Percentiles rank a stretch among this genome's conserved stretches.
phyloP scores from a whole-genome alignment of 2,888 invertebrate genomes.

The Dasypogon diadema region DNA sequence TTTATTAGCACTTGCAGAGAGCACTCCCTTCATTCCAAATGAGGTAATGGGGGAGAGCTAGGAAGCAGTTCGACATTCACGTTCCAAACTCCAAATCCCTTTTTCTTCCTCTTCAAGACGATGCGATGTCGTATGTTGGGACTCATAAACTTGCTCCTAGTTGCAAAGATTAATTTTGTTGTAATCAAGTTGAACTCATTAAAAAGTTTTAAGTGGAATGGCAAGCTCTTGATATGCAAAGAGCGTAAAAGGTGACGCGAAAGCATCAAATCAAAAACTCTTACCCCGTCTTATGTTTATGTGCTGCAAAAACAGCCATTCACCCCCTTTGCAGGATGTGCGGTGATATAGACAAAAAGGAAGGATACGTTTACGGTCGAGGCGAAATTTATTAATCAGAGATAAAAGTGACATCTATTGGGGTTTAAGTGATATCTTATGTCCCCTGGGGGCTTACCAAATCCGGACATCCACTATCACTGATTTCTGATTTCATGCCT shows the following conservation, averaged over 20 bases:
- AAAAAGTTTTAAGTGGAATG: constrained; percentile 35
- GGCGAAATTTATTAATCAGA: constrained; percentile 5
- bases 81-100: too few species aligned
- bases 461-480: background rate
- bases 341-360: background rate
- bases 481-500: background rate
- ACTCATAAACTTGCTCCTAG: background rate
- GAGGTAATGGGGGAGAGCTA: background rate
- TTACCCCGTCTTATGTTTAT: background rate
- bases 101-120: too few species aligned
- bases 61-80: background rate
- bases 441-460: background rate
- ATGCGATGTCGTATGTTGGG: too few species aligned
- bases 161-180: constrained; percentile 7
- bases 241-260: background rate
- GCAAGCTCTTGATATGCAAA: constrained; percentile 13
- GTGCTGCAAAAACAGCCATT: background rate
- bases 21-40: background rate
- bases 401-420: constrained; percentile 18
- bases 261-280: constrained; percentile 12
- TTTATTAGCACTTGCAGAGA: background rate
- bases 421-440: constrained; percentile 7
- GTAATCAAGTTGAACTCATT: constrained; percentile 40
- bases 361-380: background rate
- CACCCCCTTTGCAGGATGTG: background rate